Base-by-base conservation (phyloP, 2,888 invertebrate genomes). In the Aleiodes testaceus region DNA sequence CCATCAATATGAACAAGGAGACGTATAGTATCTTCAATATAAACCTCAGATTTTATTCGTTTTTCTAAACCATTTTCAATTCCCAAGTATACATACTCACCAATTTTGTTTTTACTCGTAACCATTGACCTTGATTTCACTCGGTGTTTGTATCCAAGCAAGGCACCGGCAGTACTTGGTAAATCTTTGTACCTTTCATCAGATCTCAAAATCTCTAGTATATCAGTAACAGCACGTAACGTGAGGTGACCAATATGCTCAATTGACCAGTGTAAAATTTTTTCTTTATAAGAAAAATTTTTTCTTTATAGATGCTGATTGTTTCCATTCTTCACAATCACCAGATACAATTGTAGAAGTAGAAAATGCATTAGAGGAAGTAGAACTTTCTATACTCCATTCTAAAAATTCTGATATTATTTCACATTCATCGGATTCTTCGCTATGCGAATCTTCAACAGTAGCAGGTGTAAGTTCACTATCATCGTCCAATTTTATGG, bases 1-100 rank as follows among this genome's bases (percentile, higher is more conserved):
- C 74, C 72, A 47, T 75, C 71, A 53, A 70, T 66, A 26, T 72
- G 69, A 7, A 70, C 53, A 30, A 70, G 18, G n/a, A 74, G 18
- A 9, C 66, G 12, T 20, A 74, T 72, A 11, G 14, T 36, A 2
- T 72, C 49, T 12, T 71, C 55, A 26, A 45, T 20, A 52, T 65
- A 74, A 7, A 64, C 18, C 22, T 26, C 12, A 12, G 12, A 20
- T 12, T 30, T 9, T 20, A 73, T 45, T n/a, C 66, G 59, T 26
- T 52, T 53, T 44, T 50, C n/a, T n/a, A 75, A 42, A 52, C 68
- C 67, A 55, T 69, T 52, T 14, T 55, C n/a, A 18, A 71, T 69
- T 11, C 73, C 73, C 55, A 71, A 66, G 52, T 75, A 75, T 12
- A 53, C 53, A 26, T 22, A 53, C 2, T 53, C n/a, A 22, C 53